These are phyloP conservation scores for Dichetophora obliterata DNA, from an alignment of 2,888 invertebrate genomes.

Conservation along the genomic window DNA sequence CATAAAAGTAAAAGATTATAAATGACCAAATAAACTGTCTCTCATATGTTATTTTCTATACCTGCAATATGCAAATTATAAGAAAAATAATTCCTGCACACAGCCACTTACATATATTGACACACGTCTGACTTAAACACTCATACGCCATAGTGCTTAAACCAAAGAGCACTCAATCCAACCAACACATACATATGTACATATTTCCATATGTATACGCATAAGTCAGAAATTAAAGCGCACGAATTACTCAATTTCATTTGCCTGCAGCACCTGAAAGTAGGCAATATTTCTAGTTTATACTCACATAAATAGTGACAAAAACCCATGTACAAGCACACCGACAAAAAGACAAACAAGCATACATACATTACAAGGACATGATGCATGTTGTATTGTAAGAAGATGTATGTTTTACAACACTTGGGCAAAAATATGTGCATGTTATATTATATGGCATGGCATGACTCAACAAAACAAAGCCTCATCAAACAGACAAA, in stretches of 20 bases:
- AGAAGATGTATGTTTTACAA: slow-evolving; percentile 2
- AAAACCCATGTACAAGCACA: slow-evolving; percentile 25
- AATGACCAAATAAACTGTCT: too few relatives aligned
- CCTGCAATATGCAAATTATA: too few relatives aligned
- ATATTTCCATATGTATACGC: background rate
- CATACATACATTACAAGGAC: background rate
- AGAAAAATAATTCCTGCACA: too few relatives aligned
- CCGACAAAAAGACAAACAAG: background rate
- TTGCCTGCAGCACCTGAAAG: slow-evolving; percentile 37
- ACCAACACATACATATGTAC: background rate
- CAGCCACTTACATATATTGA: too few relatives aligned
- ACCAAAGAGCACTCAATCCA: background rate
- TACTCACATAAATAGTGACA: slow-evolving; percentile 45
- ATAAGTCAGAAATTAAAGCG: background rate
- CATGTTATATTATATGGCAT: too few relatives aligned
- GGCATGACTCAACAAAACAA: background rate
- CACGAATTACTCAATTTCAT: slow-evolving; percentile 20
- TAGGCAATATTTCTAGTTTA: slow-evolving; percentile 48
- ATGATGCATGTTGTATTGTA: background rate
- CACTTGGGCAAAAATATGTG: too few relatives aligned
- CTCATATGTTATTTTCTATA: too few relatives aligned
- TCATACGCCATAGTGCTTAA: background rate
- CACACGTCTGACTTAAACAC: background rate
- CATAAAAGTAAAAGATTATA: too few relatives aligned
- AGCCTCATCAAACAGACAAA: background rate